Evolutionary conservation across 2,888 invertebrate species (phyloP).

Genomic region (Meiosimyza decipiens): DNA sequence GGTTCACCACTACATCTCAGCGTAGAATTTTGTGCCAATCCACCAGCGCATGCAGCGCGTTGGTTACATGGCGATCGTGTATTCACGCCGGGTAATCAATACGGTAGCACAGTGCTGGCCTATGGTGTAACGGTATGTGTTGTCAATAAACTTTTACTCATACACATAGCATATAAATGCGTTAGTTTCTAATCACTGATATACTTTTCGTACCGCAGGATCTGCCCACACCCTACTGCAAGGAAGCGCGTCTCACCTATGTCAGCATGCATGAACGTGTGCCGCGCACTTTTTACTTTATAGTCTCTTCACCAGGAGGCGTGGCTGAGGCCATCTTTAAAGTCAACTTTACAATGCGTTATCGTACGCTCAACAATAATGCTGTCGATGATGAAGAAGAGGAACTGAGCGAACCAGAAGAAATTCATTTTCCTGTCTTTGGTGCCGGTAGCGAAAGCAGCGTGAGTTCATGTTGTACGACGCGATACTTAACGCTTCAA

Average conservation of each 20-base stretch:
- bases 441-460: constrained; percentile 45
- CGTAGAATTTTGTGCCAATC: constrained; percentile 83
- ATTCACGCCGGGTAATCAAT: constrained; percentile 67
- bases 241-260: constrained; percentile 67
- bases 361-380: constrained; percentile 63
- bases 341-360: constrained; percentile 66
- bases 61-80: constrained; percentile 67
- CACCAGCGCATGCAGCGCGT: constrained; percentile 69
- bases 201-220: constrained; percentile 54
- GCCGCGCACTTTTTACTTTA: constrained; percentile 66
- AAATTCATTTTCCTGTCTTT: constrained; percentile 67
- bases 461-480: neutral
- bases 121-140: constrained; percentile 66
- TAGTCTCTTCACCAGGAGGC: constrained; percentile 66
- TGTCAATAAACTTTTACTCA: neutral
- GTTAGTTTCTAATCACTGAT: neutral
- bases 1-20: constrained; percentile 76
- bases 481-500: neutral
- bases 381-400: constrained; percentile 65
- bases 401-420: constrained; percentile 66
- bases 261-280: constrained; percentile 68
- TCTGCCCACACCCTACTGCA: constrained; percentile 66
- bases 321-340: constrained; percentile 66
- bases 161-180: neutral
- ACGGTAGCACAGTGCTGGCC: constrained; percentile 66